Conservation (phyloP, 1,140 invertebrate species). For the Drosophila kurseongensis region DNA sequence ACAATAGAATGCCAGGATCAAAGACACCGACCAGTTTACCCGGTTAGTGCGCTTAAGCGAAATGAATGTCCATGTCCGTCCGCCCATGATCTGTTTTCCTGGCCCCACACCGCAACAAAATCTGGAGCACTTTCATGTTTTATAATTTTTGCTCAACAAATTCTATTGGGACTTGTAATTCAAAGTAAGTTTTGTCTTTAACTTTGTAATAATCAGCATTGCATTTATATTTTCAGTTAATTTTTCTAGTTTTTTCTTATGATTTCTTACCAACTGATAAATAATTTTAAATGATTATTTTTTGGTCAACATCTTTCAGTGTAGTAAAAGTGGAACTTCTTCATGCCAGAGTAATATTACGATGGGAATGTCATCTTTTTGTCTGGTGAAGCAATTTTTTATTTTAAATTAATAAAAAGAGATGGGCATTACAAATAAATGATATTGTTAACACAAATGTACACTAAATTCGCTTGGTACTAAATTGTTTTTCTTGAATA, state of each 20-base stretch:
- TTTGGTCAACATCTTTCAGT: background rate
- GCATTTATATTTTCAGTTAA: too few species aligned
- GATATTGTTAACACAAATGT: background rate
- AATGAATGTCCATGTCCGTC: conserved; percentile 77
- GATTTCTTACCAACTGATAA: too few species aligned
- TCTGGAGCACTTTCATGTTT: too few species aligned
- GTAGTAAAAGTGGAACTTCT: background rate
- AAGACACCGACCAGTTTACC: conserved; percentile 67
- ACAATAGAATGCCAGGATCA: conserved; percentile 85
- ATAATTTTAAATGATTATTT: background rate
- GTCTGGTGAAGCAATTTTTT: too few species aligned
- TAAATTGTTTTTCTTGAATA: too few species aligned
- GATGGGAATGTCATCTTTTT: background rate
- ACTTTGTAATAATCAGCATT: too few species aligned
- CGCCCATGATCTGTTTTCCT: conserved; percentile 45
- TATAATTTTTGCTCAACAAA: too few species aligned
- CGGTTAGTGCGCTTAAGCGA: conserved; percentile 80
- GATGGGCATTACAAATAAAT: background rate
- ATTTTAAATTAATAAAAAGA: background rate
- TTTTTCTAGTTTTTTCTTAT: too few species aligned
- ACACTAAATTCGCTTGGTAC: too few species aligned
- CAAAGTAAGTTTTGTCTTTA: too few species aligned
- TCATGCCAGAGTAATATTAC: too few species aligned
- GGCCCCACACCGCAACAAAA: conserved; percentile 37
- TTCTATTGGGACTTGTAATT: too few species aligned